Conservation (phyloP, 2,888 invertebrate species). For the Drosophila lacicola region DNA sequence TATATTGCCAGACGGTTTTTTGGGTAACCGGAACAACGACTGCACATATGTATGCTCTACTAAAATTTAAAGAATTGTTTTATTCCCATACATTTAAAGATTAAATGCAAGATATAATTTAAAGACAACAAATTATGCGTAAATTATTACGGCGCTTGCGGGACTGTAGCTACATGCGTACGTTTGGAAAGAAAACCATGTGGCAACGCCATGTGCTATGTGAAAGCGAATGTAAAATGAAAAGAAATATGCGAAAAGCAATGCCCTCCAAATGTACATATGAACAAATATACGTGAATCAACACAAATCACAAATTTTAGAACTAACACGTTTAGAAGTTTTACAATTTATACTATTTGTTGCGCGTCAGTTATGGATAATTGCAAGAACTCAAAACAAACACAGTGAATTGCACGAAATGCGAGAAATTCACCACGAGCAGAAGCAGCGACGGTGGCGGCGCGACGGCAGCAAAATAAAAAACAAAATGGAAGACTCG, state of each 20-base stretch:
- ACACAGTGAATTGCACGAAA: slow-evolving; percentile 65
- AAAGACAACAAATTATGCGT: slow-evolving; percentile 7
- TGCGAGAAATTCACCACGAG: slow-evolving; percentile 75
- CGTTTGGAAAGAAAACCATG: slow-evolving; percentile 47
- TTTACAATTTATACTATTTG: not conserved
- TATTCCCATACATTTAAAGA: not conserved
- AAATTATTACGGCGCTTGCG: slow-evolving; percentile 21
- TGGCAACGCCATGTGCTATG: slow-evolving; percentile 72
- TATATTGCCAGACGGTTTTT: slow-evolving; percentile 43
- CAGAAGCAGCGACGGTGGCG: slow-evolving; percentile 39
- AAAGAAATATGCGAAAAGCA: slow-evolving; percentile 69
- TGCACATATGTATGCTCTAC: not conserved
- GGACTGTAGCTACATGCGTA: slow-evolving; percentile 42
- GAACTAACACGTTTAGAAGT: slow-evolving; percentile 9
- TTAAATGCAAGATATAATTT: not conserved
- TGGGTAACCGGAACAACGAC: slow-evolving; percentile 1
- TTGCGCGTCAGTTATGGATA: slow-evolving; percentile 12
- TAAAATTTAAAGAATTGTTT: not conserved
- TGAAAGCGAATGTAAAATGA: slow-evolving; percentile 73
- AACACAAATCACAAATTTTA: slow-evolving; percentile 30
- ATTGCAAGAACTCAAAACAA: slow-evolving; percentile 43
- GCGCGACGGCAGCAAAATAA: slow-evolving; percentile 46
- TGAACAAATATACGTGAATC: slow-evolving; percentile 15
- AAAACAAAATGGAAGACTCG: slow-evolving; percentile 83
- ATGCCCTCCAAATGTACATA: slow-evolving; percentile 68